phyloP scores from a whole-genome alignment of 2,113 vertebrate genomes.

The Ancistrus triradiatus region DNA sequence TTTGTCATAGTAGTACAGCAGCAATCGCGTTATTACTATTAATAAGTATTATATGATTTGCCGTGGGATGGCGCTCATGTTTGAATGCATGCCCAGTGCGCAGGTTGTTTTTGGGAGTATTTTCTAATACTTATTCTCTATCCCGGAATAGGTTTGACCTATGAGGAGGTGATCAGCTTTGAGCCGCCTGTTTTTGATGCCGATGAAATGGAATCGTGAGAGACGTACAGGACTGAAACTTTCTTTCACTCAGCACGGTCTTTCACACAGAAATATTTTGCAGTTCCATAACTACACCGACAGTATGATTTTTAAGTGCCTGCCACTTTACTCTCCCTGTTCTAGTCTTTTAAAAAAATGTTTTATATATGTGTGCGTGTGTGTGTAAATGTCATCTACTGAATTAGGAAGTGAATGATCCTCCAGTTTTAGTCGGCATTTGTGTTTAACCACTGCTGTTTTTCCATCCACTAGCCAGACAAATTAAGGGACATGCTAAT shows the following conservation, averaged over 20 bases:
- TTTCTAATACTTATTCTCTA: background rate
- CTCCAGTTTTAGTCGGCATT: background rate
- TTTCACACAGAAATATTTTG: conserved; percentile 25
- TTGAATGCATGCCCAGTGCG: background rate
- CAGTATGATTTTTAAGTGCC: conserved; percentile 39
- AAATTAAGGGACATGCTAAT: background rate
- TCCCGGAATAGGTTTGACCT: conserved; percentile 80
- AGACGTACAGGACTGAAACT: background rate
- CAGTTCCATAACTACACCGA: conserved; percentile 32
- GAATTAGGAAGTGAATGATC: conserved; percentile 12
- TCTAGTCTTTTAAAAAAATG: conserved; percentile 17
- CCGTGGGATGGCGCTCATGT: background rate
- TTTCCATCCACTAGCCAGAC: conserved; percentile 1
- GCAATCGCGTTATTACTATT: no score
- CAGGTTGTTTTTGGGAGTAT: background rate
- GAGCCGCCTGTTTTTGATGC: conserved; percentile 83
- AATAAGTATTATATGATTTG: no score
- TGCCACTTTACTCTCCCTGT: conserved; percentile 29
- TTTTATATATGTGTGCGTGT: conserved; percentile 6
- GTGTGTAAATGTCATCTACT: conserved; percentile 19
- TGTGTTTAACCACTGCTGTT: background rate
- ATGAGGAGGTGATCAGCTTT: conserved; percentile 88
- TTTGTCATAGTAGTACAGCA: no score
- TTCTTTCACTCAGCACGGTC: conserved; percentile 36
- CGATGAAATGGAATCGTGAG: conserved; percentile 86